Base-by-base conservation (phyloP, 2,113 vertebrate genomes). In the Raphicerus campestris region DNA sequence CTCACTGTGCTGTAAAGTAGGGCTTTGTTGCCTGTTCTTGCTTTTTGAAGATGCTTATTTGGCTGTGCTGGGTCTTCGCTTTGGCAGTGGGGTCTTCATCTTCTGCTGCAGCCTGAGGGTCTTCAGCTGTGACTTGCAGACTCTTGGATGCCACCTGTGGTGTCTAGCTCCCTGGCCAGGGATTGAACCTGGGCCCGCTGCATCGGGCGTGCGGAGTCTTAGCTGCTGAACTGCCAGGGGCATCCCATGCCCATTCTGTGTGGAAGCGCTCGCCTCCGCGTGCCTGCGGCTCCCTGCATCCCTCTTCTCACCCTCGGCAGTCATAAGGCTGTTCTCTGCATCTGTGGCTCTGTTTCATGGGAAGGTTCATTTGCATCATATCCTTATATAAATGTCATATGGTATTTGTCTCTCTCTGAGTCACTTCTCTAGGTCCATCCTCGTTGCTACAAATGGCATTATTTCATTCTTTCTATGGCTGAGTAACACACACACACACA, bases 251-350 rank as follows among this genome's bases (percentile, higher is more conserved):
- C 35, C 70, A 3, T 14, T 24, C 20, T 24, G 10, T 3, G 22
- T 14, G 3, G 47, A 13, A 7, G 30, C 20, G 30, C 30, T 10
- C 8, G 4, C 75, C 26, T 47, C 45, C 16, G 7, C 28, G 49
- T 1, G 6, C 9, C 9, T 19, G 30, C 10, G 2, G 17, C 45
- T 32, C 9, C 28, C 28, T 10, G 2, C 30, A 13, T 2, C 47
- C 47, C 30, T 7, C 10, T 30, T 1, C 28, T 19, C 3, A 10
- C 5, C 30, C 47, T 80, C 2, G 1, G 78, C 47, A 20, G 17
- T 19, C 32, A 53, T 19, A 35, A n/a, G 19, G 13, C 78, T 81
- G 0, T 14, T n/a, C 47, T 81, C 30, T 32, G 16, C 9, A 2
- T 49, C 16, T 53, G 47, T 14, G 78, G 14, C 4, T 53, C 78